Base-by-base conservation (phyloP, 1,140 invertebrate species). In the Atta texana region DNA sequence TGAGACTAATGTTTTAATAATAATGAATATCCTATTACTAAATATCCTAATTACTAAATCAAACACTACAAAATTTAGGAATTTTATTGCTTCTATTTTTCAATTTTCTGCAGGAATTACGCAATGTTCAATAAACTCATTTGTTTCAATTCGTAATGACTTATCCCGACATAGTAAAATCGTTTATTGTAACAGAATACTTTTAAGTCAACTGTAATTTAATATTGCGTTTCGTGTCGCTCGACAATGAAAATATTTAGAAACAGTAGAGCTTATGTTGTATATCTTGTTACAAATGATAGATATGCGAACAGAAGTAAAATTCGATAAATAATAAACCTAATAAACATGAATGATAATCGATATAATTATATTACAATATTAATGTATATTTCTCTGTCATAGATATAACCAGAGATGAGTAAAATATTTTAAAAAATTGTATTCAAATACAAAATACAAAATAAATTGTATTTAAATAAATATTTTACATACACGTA, bases 321-420 rank as follows among this genome's bases (percentile, higher is more conserved):
- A 34, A 51, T 63, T 51, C 8, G 21, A 63, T 84, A 84, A 61
- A 61, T 75, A 59, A 74, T 12, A 21, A 59, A 44, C 8, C 39
- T 44, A 2, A 78, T 18, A 44, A 44, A 59, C 1, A 10, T 18
- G 57, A 82, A 59, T 74, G 34, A 82, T 51, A 61, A 74, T 82
- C 53, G 34, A 72, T 74, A 72, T 12, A 31, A 72, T 82, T 61
- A 10, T 8, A 44, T 8, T 44, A 24, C 24, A 24, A 24, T 24
- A 28, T 69, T 61, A 61, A 59, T 6, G 14, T 66, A 3, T 68
- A 72, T 59, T 59, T 55, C 2, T 14, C 1, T 39, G 53, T 78
- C 14, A 4, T 16, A 18, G 28, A 68, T 55, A 34, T 31, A 31
- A 31, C 31, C 31, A 34, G 2, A 0, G 31, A 5, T 34, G 31